A percentile compares a stretch with the other conserved stretches of the same genome.
Evolutionary conservation across 2,797 vertebrate genomes (phyloP).

Genomic region (Melanotaenia boesemani): DNA sequence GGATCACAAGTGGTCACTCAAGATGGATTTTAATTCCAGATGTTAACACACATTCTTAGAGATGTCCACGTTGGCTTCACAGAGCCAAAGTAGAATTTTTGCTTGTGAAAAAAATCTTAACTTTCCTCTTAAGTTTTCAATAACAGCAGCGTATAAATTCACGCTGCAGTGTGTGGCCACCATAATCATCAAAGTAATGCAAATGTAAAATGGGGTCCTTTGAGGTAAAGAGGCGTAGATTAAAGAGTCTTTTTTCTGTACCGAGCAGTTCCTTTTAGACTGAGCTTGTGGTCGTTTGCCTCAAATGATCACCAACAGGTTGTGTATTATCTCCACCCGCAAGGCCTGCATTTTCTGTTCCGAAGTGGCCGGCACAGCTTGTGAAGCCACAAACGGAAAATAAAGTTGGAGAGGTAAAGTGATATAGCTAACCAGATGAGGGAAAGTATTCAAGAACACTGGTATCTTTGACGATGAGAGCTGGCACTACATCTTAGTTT

Average conservation of each 20-base stretch:
- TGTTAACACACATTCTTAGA: neutral
- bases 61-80: neutral
- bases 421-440: constrained; percentile 68
- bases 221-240: constrained; percentile 43
- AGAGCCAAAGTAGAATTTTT: constrained; percentile 16
- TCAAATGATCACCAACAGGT: constrained; percentile 45
- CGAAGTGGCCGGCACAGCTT: constrained; percentile 14
- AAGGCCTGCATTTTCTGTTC: constrained; percentile 23
- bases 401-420: constrained; percentile 63
- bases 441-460: constrained; percentile 64
- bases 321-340: constrained; percentile 44
- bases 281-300: constrained; percentile 23
- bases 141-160: constrained; percentile 40
- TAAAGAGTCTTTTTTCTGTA: constrained; percentile 22
- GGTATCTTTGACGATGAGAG: constrained; percentile 51
- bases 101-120: constrained; percentile 26
- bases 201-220: constrained; percentile 41
- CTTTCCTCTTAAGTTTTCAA: constrained; percentile 26
- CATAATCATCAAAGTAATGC: constrained; percentile 44
- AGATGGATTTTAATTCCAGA: neutral
- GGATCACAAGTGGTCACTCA: neutral
- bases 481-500: constrained; percentile 52
- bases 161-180: constrained; percentile 4
- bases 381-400: constrained; percentile 61
- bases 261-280: constrained; percentile 39